phyloP scores from a whole-genome alignment of 2,113 vertebrate genomes.

The Cyrtonyx montezumae region DNA sequence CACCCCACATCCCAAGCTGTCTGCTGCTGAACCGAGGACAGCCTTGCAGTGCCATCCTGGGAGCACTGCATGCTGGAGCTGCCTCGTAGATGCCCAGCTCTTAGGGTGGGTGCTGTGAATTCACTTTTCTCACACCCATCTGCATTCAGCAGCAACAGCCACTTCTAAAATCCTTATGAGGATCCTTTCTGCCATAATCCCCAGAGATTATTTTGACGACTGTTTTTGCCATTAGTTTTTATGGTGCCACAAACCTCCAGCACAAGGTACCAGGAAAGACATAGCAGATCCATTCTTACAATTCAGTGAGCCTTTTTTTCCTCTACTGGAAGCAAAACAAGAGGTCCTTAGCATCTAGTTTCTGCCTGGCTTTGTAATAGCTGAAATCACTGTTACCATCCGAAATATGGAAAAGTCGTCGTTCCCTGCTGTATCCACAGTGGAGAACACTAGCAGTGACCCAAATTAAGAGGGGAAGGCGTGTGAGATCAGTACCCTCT shows the following conservation, averaged over 20 bases:
- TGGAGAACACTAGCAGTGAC: accelerated
- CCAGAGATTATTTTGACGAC: neutral
- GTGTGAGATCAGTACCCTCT: neutral
- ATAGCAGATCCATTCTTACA: neutral
- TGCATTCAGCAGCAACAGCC: accelerated
- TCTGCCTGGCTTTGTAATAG: neutral
- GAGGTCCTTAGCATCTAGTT: accelerated
- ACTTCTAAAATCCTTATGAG: neutral
- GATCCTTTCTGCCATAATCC: neutral
- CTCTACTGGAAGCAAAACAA: neutral
- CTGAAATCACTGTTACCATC: neutral
- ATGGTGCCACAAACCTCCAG: neutral
- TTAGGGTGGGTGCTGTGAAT: neutral
- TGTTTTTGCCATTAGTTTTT: neutral
- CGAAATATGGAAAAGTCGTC: neutral
- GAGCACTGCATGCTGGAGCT: neutral
- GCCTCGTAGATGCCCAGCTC: accelerated
- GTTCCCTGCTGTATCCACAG: neutral
- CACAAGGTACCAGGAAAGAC: neutral
- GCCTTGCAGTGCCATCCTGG: accelerated
- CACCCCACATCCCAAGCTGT: neutral
- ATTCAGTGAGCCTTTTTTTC: neutral
- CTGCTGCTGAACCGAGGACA: neutral
- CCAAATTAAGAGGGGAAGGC: no score
- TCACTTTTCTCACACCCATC: neutral